Percentiles rank a stretch among this genome's conserved stretches.
phyloP scores from a whole-genome alignment of 2,797 vertebrate genomes.

The Mionectes olivaceus region DNA sequence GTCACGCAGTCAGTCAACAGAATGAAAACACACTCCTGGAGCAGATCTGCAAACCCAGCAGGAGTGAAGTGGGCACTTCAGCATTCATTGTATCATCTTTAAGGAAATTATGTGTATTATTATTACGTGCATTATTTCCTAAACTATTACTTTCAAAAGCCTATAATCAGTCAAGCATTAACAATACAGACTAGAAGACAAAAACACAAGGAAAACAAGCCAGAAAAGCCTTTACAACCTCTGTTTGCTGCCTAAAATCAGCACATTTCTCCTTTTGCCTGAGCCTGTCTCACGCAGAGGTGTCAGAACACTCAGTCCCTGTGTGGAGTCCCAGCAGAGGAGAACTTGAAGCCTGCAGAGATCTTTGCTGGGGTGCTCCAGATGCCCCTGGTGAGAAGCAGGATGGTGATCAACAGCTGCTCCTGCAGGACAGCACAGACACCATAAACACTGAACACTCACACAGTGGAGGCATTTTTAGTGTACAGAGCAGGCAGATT shows the following conservation, averaged over 20 bases:
- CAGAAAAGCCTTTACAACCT: neutral
- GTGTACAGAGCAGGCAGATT: no score
- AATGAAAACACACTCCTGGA: neutral
- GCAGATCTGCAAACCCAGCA: neutral
- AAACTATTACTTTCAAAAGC: conserved; percentile 7
- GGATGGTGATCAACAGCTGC: neutral
- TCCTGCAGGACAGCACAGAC: neutral
- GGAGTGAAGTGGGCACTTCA: neutral
- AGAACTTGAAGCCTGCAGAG: neutral
- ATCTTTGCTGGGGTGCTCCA: neutral
- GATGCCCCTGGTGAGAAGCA: fast-evolving
- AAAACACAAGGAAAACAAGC: neutral
- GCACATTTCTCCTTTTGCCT: neutral
- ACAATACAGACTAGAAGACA: neutral
- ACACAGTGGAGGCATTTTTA: neutral
- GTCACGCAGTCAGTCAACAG: neutral
- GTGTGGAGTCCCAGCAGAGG: neutral
- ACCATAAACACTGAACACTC: fast-evolving
- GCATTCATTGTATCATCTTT: neutral
- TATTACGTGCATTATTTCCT: neutral
- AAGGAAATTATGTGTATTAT: conserved; percentile 5
- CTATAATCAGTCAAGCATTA: neutral
- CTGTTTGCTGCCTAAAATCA: neutral
- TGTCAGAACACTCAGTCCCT: neutral
- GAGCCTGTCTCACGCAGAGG: neutral